Conservation (phyloP, 2,113 vertebrate species). For the Circaetus cinerascens region DNA sequence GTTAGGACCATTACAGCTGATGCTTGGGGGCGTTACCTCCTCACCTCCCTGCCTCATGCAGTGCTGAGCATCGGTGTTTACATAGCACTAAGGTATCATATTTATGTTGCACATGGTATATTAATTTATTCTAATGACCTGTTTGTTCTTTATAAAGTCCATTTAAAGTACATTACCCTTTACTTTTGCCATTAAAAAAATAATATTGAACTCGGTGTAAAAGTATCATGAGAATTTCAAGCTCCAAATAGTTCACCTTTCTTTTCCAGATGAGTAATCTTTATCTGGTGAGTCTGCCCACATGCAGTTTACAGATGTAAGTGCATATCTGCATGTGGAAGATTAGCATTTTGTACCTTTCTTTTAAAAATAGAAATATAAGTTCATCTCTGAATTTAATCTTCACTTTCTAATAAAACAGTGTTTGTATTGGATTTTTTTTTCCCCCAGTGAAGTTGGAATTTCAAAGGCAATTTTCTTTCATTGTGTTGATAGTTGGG, state of each 20-base stretch:
- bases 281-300: not conserved
- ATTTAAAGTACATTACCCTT: not conserved
- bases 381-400: not conserved
- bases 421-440: not conserved
- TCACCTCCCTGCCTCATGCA: not conserved
- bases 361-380: not conserved
- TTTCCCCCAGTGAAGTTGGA: accelerated
- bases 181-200: not conserved
- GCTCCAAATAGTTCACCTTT: not conserved
- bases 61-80: not conserved
- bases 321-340: not conserved
- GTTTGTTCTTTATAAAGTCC: not conserved
- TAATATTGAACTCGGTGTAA: not conserved
- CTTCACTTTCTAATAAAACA: not conserved
- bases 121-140: not conserved
- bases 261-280: not conserved
- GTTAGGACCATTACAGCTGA: not conserved
- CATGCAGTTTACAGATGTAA: not conserved
- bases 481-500: not conserved
- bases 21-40: not conserved
- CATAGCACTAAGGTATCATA: not conserved
- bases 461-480: not conserved
- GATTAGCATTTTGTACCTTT: not conserved
- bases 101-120: not conserved
- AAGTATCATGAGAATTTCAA: not conserved